Evolutionary conservation across 2,888 invertebrate species (phyloP), one percentile per base, ranked within the genome.

Genomic region (Andrena dorsata): DNA sequence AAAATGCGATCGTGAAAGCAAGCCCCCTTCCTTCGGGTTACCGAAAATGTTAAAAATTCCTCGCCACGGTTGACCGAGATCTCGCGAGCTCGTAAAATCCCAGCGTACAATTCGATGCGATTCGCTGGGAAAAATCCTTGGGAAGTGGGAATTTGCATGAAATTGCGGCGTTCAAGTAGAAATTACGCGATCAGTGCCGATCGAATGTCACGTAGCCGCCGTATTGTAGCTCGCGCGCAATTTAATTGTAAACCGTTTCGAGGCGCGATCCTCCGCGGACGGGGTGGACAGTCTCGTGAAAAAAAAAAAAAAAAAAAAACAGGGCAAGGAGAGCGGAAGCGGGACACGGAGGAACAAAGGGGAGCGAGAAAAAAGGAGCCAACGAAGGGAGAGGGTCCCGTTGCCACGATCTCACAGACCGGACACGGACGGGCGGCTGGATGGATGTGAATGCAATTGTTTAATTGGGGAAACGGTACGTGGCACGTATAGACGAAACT

Each of bases 391-490:
- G 64, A 41, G 64, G 74, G 58, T 65, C 56, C 72, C 79, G 68
- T 71, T 56, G 61, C 35, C 56, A 74, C 69, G 82, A 73, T 83
- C 83, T 80, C 79, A 69, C 79, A 32, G 35, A 20, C n/a, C 16
- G 41, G 61, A 41, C 23, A 65, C 69, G 75, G 30, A 71, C 30
- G 58, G 76, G 82, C 82, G 87, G 87, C 90, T 88, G 89, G 90
- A 91, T 90, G 91, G 91, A 92, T 93, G 91, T 87, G 92, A 92
- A 93, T 92, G 91, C 92, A 91, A 93, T 93, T 92, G 93, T 93
- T 93, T 93, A 93, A 93, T 93, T 93, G 92, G 91, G 90, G 91
- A 92, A 92, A 90, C 90, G 89, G 88, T 86, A 87, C 88, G 86
- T 90, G 88, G 88, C 88, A 85, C 89, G 90, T 91, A 89, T 86